A percentile compares a stretch with the other conserved stretches of the same genome.
phyloP scores from a whole-genome alignment of 2,113 vertebrate species.

The Loxodonta africana region DNA sequence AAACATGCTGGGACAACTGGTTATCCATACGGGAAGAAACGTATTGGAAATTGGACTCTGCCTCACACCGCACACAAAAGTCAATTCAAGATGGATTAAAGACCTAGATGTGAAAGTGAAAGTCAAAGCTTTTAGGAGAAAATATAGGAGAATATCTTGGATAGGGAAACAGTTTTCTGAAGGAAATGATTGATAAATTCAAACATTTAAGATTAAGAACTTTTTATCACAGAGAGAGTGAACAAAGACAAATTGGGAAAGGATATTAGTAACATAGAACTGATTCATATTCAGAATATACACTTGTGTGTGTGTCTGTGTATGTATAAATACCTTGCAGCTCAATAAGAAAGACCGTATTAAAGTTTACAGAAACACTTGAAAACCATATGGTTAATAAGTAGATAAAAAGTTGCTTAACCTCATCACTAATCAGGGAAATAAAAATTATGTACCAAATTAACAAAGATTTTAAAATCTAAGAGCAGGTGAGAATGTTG shows the following conservation, averaged over 20 bases:
- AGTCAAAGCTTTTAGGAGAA: background rate
- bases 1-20: background rate
- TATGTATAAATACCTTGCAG: background rate
- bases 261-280: background rate
- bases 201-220: background rate
- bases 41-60: background rate
- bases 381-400: background rate
- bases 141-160: background rate
- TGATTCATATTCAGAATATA: background rate
- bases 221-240: constrained; percentile 10
- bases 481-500: background rate
- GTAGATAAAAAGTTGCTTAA: background rate
- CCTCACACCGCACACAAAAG: background rate
- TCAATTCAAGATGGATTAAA: background rate
- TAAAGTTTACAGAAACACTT: background rate
- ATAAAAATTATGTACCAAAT: background rate
- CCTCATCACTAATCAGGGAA: background rate
- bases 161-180: background rate
- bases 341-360: background rate
- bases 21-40: background rate
- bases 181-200: background rate
- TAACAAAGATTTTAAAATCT: background rate
- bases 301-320: background rate
- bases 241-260: background rate
- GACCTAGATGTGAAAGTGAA: background rate